A percentile compares a stretch with the other conserved stretches of the same genome.
phyloP scores from a whole-genome alignment of 2,113 vertebrate species.

The Aegypius monachus region DNA sequence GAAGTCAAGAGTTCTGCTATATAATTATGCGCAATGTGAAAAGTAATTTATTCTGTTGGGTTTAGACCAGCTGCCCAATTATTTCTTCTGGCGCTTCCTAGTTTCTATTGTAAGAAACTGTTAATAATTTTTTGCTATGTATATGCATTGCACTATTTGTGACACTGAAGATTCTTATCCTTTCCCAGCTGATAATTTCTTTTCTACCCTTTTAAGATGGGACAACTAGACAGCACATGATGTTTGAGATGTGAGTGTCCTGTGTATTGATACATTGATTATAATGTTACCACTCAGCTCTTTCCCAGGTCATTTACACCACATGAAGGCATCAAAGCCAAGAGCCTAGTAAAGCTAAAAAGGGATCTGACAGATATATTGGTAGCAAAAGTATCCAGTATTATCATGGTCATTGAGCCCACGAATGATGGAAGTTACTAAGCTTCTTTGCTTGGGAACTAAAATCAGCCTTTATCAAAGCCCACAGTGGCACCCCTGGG shows the following conservation, averaged over 20 bases:
- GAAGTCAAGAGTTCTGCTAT: background rate
- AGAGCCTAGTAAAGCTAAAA: background rate
- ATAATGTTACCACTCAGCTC: background rate
- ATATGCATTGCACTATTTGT: background rate
- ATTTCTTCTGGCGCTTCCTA: background rate
- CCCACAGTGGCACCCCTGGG: background rate
- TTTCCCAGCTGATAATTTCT: background rate
- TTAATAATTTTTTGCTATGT: background rate
- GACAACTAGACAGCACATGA: background rate
- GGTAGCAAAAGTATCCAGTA: background rate
- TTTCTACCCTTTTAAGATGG: background rate
- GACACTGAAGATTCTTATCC: background rate
- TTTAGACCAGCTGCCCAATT: background rate
- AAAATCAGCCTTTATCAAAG: background rate
- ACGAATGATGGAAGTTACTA: background rate
- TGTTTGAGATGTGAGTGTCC: background rate
- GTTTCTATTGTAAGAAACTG: background rate
- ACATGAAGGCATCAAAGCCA: background rate
- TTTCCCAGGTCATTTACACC: background rate
- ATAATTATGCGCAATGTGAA: conserved; percentile 11
- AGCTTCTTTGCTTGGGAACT: background rate
- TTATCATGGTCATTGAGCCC: background rate
- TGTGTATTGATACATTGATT: background rate
- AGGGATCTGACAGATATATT: background rate
- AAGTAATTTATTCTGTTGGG: conserved; percentile 5